These are phyloP conservation scores for Theristus sp. DNA, from an alignment of 2,888 invertebrate genomes.

Conservation along the genomic window DNA sequence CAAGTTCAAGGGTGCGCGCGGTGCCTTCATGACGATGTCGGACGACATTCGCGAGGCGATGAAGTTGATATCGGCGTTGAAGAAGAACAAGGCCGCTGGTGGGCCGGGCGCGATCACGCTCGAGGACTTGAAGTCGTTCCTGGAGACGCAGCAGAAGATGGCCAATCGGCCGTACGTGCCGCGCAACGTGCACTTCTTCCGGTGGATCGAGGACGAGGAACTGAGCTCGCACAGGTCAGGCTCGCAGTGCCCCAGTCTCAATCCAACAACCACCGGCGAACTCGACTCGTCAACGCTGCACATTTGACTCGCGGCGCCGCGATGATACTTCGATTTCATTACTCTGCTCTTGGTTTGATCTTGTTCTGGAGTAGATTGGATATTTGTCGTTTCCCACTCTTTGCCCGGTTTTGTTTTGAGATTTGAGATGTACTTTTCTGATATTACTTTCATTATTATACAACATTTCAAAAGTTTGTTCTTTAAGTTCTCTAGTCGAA, in stretches of 20 bases:
- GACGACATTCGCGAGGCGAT: conserved; percentile 29
- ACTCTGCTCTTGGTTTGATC: too few species aligned
- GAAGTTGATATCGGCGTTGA: conserved; percentile 16
- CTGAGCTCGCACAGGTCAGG: neutral
- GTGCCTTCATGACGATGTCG: conserved; percentile 21
- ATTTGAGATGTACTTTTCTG: too few species aligned
- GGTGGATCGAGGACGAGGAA: conserved; percentile 27
- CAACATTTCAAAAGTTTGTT: too few species aligned
- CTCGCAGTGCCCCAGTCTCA: neutral
- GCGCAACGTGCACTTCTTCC: conserved; percentile 25
- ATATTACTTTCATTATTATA: too few species aligned
- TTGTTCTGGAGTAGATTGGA: too few species aligned
- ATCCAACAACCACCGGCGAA: neutral
- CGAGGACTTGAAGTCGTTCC: conserved; percentile 26
- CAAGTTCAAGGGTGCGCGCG: conserved; percentile 1
- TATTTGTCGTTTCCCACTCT: too few species aligned
- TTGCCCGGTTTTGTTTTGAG: too few species aligned
- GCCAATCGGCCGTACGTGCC: conserved; percentile 26
- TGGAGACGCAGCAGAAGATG: conserved; percentile 26
- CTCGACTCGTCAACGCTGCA: conserved; percentile 5
- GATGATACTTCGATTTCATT: too few species aligned
- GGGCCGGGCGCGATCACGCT: conserved; percentile 17
- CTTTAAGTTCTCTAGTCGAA: too few species aligned
- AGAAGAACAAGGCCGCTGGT: neutral
- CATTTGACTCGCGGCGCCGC: too few species aligned